Conservation (phyloP, 2,113 vertebrate genomes). For the Notechis scutatus region DNA sequence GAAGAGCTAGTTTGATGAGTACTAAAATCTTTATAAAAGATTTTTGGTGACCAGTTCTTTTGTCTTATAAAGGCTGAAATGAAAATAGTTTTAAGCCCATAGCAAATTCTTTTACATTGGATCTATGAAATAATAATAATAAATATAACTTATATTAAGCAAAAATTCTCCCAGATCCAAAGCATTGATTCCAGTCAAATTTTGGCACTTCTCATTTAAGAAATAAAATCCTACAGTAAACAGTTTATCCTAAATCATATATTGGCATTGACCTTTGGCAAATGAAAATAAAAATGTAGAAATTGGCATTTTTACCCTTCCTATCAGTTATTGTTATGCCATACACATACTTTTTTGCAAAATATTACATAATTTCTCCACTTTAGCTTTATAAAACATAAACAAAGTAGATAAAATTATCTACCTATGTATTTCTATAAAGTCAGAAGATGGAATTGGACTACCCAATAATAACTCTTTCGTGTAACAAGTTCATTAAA, state of each 20-base stretch:
- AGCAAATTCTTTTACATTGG: neutral
- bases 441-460: neutral
- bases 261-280: no score
- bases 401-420: neutral
- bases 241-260: no score
- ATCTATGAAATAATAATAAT: neutral
- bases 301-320: neutral
- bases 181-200: no score
- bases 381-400: neutral
- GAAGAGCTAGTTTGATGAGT: neutral
- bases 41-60: neutral
- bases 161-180: no score
- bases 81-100: neutral
- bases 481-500: neutral
- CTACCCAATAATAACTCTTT: neutral
- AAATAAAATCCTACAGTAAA: no score
- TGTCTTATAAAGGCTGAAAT: neutral
- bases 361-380: neutral
- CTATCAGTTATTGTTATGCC: neutral
- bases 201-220: no score
- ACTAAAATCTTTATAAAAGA: neutral
- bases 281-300: no score
- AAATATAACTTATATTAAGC: no score
- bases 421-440: neutral
- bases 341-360: neutral